Base-by-base conservation (phyloP, 2,888 invertebrate species). In the Cartodere bifasciata region DNA sequence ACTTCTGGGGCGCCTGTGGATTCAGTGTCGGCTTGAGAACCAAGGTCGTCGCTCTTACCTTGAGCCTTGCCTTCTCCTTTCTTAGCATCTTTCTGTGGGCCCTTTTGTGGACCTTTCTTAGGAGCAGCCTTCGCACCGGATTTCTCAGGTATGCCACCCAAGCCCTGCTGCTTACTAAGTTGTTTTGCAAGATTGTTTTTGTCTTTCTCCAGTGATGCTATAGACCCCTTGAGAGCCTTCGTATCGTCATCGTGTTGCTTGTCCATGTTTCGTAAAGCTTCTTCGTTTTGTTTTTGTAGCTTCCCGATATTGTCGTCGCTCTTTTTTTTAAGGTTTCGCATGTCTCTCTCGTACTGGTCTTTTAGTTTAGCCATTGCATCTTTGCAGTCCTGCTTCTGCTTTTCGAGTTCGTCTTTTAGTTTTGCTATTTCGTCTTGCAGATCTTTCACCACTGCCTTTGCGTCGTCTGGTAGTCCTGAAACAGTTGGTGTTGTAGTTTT, bases 221-320 rank as follows among this genome's bases (percentile, higher is more conserved):
- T 15, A 17, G 29, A 37, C 4, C 45, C 39, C 30, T 46, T 40
- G 13, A 48, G 12, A 6, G 22, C 29, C 13, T 38, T 34, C 6
- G 67, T 56, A 56, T 69, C 68, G 40, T 61, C 63, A 43, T 68
- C 69, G 42, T 68, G 64, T 23, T 59, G 56, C 36, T 58, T 60
- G 24, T 61, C 57, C 22, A 68, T 52, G 24, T 67, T 64, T 31
- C 61, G 55, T 12, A 70, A 41, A 2, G 63, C 57, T 41, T 68
- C 65, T 45, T 68, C 68, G 17, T 70, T 68, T 16, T 68, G 56
- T 37, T 53, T 56, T 49, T 71, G 70, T 43, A 71, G 59, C 40
- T 60, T 65, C 39, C 58, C 60, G 3, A 72, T 65, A n/a, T 68
- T 67, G 37, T 62, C 60, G 44, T 66, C 64, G 40, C 70, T 68